Conservation (phyloP, 2,888 invertebrate genomes). For the Sphecodes monilicornis region DNA sequence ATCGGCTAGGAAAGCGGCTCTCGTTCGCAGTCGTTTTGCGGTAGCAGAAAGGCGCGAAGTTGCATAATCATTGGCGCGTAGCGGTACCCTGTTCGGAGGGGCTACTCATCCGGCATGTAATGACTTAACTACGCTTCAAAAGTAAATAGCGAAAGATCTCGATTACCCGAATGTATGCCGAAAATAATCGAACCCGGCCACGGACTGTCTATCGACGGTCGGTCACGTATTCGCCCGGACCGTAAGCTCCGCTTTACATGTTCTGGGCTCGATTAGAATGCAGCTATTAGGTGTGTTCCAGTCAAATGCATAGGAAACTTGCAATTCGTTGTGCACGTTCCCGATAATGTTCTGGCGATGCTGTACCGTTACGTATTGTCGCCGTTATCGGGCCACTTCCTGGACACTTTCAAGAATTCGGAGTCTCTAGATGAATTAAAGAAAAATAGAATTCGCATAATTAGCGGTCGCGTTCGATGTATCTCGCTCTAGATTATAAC, state of each 20-base stretch:
- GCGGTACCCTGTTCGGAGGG: slow-evolving; percentile 55
- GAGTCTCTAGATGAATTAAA: not conserved
- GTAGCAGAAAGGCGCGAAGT: slow-evolving; percentile 56
- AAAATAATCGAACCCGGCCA: slow-evolving; percentile 39
- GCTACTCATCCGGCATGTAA: slow-evolving; percentile 54
- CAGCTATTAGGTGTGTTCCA: slow-evolving; percentile 26
- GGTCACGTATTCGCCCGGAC: slow-evolving; percentile 26
- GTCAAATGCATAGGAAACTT: slow-evolving; percentile 17
- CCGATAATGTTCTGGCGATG: slow-evolving; percentile 6
- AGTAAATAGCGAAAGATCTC: slow-evolving; percentile 54
- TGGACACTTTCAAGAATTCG: not conserved
- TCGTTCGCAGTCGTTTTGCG: slow-evolving; percentile 28
- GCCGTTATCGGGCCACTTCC: not conserved
- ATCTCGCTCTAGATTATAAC: not conserved
- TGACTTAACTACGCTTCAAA: slow-evolving; percentile 61
- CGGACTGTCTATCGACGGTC: slow-evolving; percentile 34
- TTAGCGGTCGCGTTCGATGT: not conserved
- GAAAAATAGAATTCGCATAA: not conserved
- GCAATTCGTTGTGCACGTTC: slow-evolving; percentile 29
- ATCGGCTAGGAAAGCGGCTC: slow-evolving; percentile 13
- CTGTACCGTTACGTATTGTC: slow-evolving; percentile 36
- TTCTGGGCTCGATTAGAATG: slow-evolving; percentile 24
- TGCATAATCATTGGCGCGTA: slow-evolving; percentile 68
- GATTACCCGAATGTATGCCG: slow-evolving; percentile 19
- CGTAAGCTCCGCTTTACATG: slow-evolving; percentile 34